Evolutionary conservation across 2,888 invertebrate species (phyloP).

Genomic region (Amiota mariae): DNA sequence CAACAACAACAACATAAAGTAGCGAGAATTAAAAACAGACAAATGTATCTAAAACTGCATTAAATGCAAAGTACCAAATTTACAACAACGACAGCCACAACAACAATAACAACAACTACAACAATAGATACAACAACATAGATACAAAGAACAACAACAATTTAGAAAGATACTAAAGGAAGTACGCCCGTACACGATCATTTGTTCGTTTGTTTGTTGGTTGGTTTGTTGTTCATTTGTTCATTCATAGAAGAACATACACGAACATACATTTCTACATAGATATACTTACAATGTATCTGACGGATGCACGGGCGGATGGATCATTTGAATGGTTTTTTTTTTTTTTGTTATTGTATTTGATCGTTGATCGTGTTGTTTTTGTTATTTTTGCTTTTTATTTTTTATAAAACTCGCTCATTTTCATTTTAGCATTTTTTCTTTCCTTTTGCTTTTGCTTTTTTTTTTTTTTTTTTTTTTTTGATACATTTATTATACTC

Average conservation of each 20-base stretch:
- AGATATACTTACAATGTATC: slow-evolving; percentile 46
- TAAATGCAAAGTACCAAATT: slow-evolving; percentile 63
- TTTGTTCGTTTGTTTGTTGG: slow-evolving; percentile 24
- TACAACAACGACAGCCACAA: slow-evolving; percentile 31
- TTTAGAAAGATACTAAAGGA: neutral
- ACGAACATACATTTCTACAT: slow-evolving; percentile 55
- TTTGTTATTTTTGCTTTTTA: slow-evolving; percentile 49
- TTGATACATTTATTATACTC: too few relatives aligned
- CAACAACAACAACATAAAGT: slow-evolving; percentile 24
- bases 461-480: neutral
- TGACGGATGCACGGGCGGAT: slow-evolving; percentile 66
- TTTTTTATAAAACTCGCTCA: slow-evolving; percentile 30
- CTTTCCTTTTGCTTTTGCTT: neutral
- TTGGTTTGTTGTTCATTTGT: slow-evolving; percentile 48
- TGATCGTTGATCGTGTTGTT: slow-evolving; percentile 42
- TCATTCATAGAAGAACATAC: slow-evolving; percentile 52
- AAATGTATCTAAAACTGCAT: slow-evolving; percentile 56
- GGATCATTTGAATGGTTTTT: slow-evolving; percentile 58
- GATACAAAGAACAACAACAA: neutral
- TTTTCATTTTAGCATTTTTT: neutral
- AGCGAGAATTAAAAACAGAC: slow-evolving; percentile 40
- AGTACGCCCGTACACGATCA: slow-evolving; percentile 21
- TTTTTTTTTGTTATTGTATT: slow-evolving; percentile 31
- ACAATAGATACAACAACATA: slow-evolving; percentile 32
- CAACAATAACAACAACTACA: too few relatives aligned